Conservation (phyloP, 2,888 invertebrate genomes). For the Orchestes rusci region DNA sequence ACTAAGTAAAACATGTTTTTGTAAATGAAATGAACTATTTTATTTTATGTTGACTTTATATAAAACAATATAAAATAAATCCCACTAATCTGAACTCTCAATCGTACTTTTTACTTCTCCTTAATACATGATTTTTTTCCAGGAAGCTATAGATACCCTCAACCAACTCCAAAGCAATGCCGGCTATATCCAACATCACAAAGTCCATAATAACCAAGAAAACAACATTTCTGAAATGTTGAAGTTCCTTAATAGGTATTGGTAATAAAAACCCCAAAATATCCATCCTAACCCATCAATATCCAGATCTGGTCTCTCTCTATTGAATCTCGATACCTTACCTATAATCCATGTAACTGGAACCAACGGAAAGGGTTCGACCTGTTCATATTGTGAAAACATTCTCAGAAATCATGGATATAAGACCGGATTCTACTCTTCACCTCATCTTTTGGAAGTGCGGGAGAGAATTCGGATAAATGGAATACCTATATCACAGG, state of each 20-base stretch:
- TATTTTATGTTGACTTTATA: too few relatives aligned
- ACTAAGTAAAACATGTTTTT: too few relatives aligned
- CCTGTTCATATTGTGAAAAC: conserved; percentile 87
- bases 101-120: too few relatives aligned
- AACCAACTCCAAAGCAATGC: conserved; percentile 70
- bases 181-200: conserved; percentile 49
- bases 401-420: conserved; percentile 78
- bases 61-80: too few relatives aligned
- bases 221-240: conserved; percentile 25
- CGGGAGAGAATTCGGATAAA: conserved; percentile 86
- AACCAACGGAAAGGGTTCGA: conserved; percentile 97
- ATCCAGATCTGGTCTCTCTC: conserved; percentile 54
- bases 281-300: neutral
- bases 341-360: conserved; percentile 93
- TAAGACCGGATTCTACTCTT: conserved; percentile 91
- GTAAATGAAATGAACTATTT: too few relatives aligned
- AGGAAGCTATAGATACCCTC: conserved; percentile 65
- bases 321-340: conserved; percentile 61
- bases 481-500: conserved; percentile 68
- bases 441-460: conserved; percentile 89
- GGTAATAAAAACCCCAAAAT: conserved; percentile 1
- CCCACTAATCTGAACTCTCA: too few relatives aligned
- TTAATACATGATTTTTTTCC: too few relatives aligned
- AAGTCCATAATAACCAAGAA: conserved; percentile 36
- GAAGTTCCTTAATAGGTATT: conserved; percentile 27